phyloP scores from a whole-genome alignment of 1,140 invertebrate species.

The Zaprionus davidi region DNA sequence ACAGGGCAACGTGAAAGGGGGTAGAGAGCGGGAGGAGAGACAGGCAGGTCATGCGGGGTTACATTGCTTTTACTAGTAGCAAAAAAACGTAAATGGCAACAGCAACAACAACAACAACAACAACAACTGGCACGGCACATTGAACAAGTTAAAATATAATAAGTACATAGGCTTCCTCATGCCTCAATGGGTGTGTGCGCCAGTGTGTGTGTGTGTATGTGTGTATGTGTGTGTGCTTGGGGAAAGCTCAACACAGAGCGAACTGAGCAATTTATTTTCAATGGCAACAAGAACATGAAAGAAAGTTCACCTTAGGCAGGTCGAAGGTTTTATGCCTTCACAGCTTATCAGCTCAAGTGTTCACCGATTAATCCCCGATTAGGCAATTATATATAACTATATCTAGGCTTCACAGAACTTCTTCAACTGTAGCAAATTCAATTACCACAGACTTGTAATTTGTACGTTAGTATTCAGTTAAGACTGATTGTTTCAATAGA shows the following conservation, averaged over 20 bases:
- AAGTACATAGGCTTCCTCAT: slow-evolving; percentile 54
- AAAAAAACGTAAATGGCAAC: slow-evolving; percentile 8
- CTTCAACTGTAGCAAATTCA: too few species aligned
- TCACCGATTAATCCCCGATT: background rate
- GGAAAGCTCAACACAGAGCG: background rate
- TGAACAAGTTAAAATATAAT: slow-evolving; percentile 80
- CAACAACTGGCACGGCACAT: slow-evolving; percentile 58
- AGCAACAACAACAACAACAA: slow-evolving; percentile 17
- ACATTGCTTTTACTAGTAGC: slow-evolving; percentile 26
- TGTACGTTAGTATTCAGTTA: too few species aligned
- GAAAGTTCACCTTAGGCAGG: slow-evolving; percentile 22
- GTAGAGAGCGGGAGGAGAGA: background rate
- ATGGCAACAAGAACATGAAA: slow-evolving; percentile 17
- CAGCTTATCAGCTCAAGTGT: background rate
- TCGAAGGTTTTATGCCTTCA: background rate
- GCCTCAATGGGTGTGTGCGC: background rate
- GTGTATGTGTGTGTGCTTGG: slow-evolving; percentile 6
- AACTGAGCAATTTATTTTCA: slow-evolving; percentile 32
- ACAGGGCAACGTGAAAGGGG: background rate
- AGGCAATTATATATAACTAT: background rate
- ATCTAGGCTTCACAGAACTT: too few species aligned
- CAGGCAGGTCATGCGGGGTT: background rate
- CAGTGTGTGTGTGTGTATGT: slow-evolving; percentile 20
- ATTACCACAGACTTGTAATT: too few species aligned
- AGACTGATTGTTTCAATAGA: too few species aligned